Conservation (phyloP, 2,888 invertebrate genomes). For the Cylloceria caligata region DNA sequence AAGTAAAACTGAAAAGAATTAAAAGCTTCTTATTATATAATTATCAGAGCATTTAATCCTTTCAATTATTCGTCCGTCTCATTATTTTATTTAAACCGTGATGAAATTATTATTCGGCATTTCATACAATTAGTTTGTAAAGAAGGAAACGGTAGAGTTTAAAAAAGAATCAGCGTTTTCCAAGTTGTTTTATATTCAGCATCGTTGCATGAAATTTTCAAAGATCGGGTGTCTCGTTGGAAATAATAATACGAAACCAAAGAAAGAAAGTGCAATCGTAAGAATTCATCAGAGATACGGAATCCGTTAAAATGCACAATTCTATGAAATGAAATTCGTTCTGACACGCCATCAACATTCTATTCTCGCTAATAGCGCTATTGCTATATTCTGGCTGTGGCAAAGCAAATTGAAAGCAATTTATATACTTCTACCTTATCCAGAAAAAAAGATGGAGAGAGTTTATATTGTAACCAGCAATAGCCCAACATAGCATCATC, state of each 20-base stretch:
- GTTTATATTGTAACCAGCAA: background rate
- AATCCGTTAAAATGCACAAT: slow-evolving; percentile 18
- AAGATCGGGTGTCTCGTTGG: slow-evolving; percentile 10
- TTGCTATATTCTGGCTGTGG: background rate
- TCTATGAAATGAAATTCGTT: background rate
- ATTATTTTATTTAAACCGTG: background rate
- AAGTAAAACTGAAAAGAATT: too few species aligned
- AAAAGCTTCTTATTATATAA: too few species aligned
- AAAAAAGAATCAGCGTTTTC: background rate
- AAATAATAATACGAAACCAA: background rate
- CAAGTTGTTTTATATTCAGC: background rate
- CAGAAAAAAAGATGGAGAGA: background rate
- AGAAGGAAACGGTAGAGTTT: background rate
- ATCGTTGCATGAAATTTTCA: background rate
- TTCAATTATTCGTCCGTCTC: background rate
- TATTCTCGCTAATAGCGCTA: slow-evolving; percentile 9
- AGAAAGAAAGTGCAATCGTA: background rate
- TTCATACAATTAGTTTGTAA: background rate
- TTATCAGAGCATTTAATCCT: too few species aligned
- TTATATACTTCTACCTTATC: background rate
- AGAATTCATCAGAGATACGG: background rate
- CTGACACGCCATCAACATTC: background rate
- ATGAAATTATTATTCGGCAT: background rate
- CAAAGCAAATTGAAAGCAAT: slow-evolving; percentile 37
- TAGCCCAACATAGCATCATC: background rate